A percentile compares a stretch with the other conserved stretches of the same genome.
Evolutionary conservation across 2,113 vertebrate species (phyloP).

Genomic region (Hemiprocne comata): DNA sequence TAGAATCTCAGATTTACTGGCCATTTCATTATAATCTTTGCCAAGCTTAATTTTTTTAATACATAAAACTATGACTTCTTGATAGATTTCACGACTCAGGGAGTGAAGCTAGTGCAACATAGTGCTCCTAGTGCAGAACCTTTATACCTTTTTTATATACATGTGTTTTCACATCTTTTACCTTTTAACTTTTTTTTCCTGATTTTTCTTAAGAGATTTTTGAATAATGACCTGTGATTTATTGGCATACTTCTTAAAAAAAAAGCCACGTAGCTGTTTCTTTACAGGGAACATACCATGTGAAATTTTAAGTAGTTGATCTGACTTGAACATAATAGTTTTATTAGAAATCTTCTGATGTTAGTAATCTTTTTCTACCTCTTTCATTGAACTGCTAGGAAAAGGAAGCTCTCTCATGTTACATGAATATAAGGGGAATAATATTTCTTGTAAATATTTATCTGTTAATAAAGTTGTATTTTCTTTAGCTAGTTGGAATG

Average conservation of each 20-base stretch:
- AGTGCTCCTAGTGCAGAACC: not conserved
- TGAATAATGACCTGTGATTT: constrained; percentile 49
- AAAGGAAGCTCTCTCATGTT: not conserved
- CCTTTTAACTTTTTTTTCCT: too few species aligned
- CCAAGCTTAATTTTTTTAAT: constrained; percentile 14
- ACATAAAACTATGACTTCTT: not conserved
- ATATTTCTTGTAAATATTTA: not conserved
- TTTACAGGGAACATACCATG: not conserved
- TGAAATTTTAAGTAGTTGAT: constrained; percentile 30
- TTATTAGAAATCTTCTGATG: constrained; percentile 6
- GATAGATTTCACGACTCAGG: not conserved
- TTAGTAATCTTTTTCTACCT: not conserved
- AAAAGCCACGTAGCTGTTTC: constrained; percentile 22
- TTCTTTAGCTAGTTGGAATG: not conserved
- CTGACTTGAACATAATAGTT: constrained; percentile 19
- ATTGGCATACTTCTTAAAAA: constrained; percentile 21
- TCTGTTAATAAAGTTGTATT: not conserved
- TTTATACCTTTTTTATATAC: not conserved
- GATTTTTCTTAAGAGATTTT: not conserved
- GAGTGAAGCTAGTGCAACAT: not conserved
- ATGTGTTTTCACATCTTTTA: not conserved
- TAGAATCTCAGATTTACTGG: constrained; percentile 37
- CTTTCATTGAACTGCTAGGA: not conserved
- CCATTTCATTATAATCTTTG: not conserved
- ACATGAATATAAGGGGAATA: not conserved